phyloP scores from a whole-genome alignment of 2,888 invertebrate genomes.

The Platycheirus rosarum region DNA sequence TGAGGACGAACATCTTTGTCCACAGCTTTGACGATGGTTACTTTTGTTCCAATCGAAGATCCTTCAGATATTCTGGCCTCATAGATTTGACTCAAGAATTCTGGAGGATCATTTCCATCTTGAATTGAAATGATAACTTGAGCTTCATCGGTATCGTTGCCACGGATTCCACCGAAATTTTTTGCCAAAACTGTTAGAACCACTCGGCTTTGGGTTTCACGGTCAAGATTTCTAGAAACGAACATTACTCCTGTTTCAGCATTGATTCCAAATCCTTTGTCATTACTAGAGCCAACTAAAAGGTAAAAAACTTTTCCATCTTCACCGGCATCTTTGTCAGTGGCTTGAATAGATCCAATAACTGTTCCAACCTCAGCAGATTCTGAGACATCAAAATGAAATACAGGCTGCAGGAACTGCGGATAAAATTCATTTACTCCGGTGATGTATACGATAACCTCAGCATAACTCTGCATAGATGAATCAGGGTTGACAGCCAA shows the following conservation, averaged over 20 bases:
- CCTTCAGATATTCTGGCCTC: conserved; percentile 92
- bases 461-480: conserved; percentile 89
- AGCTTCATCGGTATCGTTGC: conserved; percentile 97
- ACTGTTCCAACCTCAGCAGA: conserved; percentile 93
- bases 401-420: conserved; percentile 93
- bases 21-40: conserved; percentile 91
- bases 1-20: conserved; percentile 96
- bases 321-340: conserved; percentile 93
- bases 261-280: conserved; percentile 94
- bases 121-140: conserved; percentile 96
- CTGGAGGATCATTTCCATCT: conserved; percentile 98
- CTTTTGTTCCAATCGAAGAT: conserved; percentile 88
- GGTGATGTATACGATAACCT: conserved; percentile 89
- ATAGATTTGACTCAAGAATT: conserved; percentile 91
- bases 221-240: conserved; percentile 91
- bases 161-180: conserved; percentile 95
- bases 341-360: conserved; percentile 93
- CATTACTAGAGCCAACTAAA: conserved; percentile 96
- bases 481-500: conserved; percentile 94
- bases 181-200: conserved; percentile 96
- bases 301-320: conserved; percentile 95
- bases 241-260: conserved; percentile 92
- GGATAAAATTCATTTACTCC: conserved; percentile 96
- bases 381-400: conserved; percentile 96
- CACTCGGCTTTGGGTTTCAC: conserved; percentile 94